Base-by-base conservation (phyloP, 1,140 invertebrate species). In the Pygmarrhopalites habei region DNA sequence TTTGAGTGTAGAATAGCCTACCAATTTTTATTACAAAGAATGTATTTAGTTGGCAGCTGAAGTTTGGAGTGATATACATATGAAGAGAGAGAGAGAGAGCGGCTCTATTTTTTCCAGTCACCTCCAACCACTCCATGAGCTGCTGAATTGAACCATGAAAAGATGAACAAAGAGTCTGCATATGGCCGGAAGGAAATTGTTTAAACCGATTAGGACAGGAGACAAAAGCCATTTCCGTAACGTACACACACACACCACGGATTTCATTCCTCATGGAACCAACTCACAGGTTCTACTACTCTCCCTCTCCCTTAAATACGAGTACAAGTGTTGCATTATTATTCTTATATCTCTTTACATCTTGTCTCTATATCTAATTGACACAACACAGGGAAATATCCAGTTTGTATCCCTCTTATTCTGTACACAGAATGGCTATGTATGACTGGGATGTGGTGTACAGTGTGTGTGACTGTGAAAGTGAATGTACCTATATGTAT, bases 131-230 rank as follows among this genome's bases (percentile, higher is more conserved):
- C 49, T 52, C 49, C 32, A 35, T 46, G 47, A 29, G 39, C 30
- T 44, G 44, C 58, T 55, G 57, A 69, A 69, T 63, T 66, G 59
- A 60, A 69, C 60, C 67, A 44, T 69, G 67, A 69, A 69, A 66
- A 60, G 58, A 68, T 61, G 63, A 58, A 63, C 67, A 69, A 66
- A 69, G 57, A 47, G 60, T n/a, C 17, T 59, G 53, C 67, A 69
- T 69, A 69, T 66, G 67, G 67, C 67, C 67, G 67, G 67, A 69
- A 69, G 67, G 67, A 69, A 69, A 69, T 69, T 69, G 67, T 69
- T 69, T 69, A 69, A 69, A 69, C 60, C 67, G 67, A 69, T 69
- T 69, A 69, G 43, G n/a, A n/a, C n/a, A 61, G 49, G 67, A 69
- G 62, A 65, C 67, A 69, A 69, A 68, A 66, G 64, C 35, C 53